A percentile compares a stretch with the other conserved stretches of the same genome.
Conservation (phyloP, 2,113 vertebrate species). For the Mirounga angustirostris region DNA sequence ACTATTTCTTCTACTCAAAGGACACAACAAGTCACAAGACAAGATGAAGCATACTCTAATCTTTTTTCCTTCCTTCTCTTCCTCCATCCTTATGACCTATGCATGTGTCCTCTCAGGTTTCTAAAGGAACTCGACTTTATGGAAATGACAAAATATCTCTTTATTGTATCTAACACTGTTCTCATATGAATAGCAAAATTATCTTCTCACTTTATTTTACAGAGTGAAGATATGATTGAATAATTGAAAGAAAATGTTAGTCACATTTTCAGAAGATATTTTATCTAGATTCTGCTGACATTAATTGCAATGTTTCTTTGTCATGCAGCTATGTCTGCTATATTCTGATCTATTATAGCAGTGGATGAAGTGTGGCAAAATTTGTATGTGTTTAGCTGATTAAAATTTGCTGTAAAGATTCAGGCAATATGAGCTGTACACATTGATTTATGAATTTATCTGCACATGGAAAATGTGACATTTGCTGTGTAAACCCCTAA, state of each 20-base stretch:
- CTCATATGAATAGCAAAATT: slow-evolving; percentile 48
- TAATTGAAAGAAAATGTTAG: slow-evolving; percentile 54
- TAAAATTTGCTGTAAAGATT: neutral
- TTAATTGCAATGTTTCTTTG: slow-evolving; percentile 60
- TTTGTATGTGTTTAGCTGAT: slow-evolving; percentile 72
- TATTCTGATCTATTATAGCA: slow-evolving; percentile 56
- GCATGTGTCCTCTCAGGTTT: neutral
- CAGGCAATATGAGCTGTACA: slow-evolving; percentile 61
- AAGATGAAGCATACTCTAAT: neutral
- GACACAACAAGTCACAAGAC: neutral
- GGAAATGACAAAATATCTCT: neutral
- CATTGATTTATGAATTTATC: slow-evolving; percentile 71
- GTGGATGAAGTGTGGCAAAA: slow-evolving; percentile 35
- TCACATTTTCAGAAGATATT: slow-evolving; percentile 26
- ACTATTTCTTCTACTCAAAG: neutral
- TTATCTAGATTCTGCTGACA: slow-evolving; percentile 49
- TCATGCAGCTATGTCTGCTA: slow-evolving; percentile 32
- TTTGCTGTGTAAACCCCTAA: slow-evolving; percentile 69
- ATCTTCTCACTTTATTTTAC: slow-evolving; percentile 15
- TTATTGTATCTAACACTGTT: neutral
- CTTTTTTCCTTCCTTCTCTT: neutral
- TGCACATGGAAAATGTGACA: slow-evolving; percentile 53
- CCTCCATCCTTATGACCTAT: neutral
- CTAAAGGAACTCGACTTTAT: neutral
- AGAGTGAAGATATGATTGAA: neutral